Percentiles rank a stretch among this genome's conserved stretches.
Conservation (phyloP, 2,113 vertebrate genomes). For the Potamarius usumacintae region DNA sequence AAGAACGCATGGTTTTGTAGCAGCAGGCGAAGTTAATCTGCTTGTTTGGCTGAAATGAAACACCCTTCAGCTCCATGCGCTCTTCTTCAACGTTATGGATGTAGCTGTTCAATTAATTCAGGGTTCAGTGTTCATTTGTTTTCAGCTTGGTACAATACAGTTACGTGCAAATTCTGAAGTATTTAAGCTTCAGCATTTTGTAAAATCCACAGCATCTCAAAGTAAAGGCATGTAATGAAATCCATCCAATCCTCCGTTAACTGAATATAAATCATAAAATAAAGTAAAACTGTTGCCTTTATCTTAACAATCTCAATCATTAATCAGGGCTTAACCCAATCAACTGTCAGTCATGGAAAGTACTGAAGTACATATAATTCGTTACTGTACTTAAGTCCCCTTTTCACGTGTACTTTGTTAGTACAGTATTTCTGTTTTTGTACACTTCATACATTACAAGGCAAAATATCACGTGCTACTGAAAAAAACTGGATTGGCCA, state of each 20-base stretch:
- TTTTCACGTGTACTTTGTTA: neutral
- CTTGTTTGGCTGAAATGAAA: constrained; percentile 17
- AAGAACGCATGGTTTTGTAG: neutral
- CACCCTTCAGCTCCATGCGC: neutral
- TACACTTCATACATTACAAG: too few relatives aligned
- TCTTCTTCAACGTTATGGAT: neutral
- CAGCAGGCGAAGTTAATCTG: neutral
- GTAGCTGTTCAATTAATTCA: neutral
- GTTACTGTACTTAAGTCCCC: neutral
- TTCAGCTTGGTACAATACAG: neutral
- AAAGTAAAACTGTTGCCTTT: neutral
- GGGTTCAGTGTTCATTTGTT: neutral
- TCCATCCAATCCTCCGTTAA: neutral
- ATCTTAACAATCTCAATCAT: neutral
- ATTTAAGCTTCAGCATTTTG: neutral
- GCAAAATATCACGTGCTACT: too few relatives aligned
- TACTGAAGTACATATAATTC: neutral
- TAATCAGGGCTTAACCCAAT: neutral
- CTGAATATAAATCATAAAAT: neutral
- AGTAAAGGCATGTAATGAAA: neutral
- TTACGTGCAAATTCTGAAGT: neutral
- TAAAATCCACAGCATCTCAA: neutral
- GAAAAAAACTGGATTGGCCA: too few relatives aligned
- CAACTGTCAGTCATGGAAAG: neutral
- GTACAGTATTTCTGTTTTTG: neutral